phyloP scores from a whole-genome alignment of 1,140 invertebrate genomes.

The Lucilia sericata region DNA sequence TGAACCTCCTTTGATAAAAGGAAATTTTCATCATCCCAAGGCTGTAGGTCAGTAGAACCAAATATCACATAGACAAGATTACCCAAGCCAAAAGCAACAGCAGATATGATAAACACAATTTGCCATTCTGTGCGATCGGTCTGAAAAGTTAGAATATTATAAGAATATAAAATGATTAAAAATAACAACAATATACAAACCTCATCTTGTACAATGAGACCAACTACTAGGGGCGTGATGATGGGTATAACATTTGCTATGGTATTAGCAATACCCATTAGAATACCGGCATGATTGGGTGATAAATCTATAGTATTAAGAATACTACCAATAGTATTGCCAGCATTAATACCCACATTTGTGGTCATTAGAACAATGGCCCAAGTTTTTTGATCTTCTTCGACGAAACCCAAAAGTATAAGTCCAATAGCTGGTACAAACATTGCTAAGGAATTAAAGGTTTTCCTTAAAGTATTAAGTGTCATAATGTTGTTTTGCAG shows the following conservation, averaged over 20 bases:
- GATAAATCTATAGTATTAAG: slow-evolving; percentile 81
- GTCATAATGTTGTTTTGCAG: slow-evolving; percentile 71
- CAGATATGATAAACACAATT: slow-evolving; percentile 81
- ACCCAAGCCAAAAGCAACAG: slow-evolving; percentile 76
- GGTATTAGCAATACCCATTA: slow-evolving; percentile 81
- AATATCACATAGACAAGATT: slow-evolving; percentile 80
- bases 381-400: slow-evolving; percentile 68
- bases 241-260: slow-evolving; percentile 79
- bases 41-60: slow-evolving; percentile 69
- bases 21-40: slow-evolving; percentile 71
- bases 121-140: slow-evolving; percentile 75
- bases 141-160: slow-evolving; percentile 60
- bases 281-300: slow-evolving; percentile 80
- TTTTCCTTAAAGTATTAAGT: slow-evolving; percentile 73
- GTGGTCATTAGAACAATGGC: slow-evolving; percentile 75
- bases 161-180: slow-evolving; percentile 48
- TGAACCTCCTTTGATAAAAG: slow-evolving; percentile 63
- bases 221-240: slow-evolving; percentile 75
- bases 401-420: slow-evolving; percentile 75
- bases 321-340: slow-evolving; percentile 77
- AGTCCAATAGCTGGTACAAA: slow-evolving; percentile 73
- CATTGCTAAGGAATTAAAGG: slow-evolving; percentile 74
- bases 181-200: slow-evolving; percentile 67
- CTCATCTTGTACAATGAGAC: slow-evolving; percentile 74
- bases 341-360: slow-evolving; percentile 83